These are phyloP conservation scores for Rhabdornis inornatus DNA, from an alignment of 2,113 vertebrate genomes.

Conservation along the genomic window DNA sequence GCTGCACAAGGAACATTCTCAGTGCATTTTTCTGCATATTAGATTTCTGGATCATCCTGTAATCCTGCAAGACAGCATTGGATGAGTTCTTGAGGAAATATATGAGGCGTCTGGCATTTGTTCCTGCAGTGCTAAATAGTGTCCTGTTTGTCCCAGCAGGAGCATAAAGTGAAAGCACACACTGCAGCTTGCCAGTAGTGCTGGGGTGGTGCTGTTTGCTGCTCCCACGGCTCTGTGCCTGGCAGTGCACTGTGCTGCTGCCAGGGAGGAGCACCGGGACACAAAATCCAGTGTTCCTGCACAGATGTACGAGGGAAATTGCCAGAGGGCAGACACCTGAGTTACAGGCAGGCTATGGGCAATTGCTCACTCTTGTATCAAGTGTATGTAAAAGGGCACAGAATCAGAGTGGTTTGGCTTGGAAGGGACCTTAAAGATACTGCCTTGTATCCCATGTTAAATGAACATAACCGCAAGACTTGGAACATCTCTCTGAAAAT, in stretches of 20 bases:
- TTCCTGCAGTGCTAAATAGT: neutral
- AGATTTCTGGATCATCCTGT: neutral
- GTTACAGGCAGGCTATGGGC: neutral
- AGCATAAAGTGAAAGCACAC: accelerated
- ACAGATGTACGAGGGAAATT: neutral
- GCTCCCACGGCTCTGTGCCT: neutral
- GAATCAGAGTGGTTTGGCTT: neutral
- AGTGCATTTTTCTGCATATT: neutral
- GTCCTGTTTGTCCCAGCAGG: neutral
- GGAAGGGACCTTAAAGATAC: neutral
- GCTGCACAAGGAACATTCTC: neutral
- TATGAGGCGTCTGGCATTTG: neutral
- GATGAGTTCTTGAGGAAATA: neutral
- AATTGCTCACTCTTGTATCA: neutral
- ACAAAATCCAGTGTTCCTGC: neutral
- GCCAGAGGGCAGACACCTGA: neutral
- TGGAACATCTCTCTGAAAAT: neutral
- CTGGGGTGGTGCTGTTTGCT: neutral
- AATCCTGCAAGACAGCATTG: neutral
- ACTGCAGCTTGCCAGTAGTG: neutral
- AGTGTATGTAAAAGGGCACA: neutral
- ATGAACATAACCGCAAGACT: neutral
- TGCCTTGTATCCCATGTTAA: neutral
- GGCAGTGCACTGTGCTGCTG: neutral
- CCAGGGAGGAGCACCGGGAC: neutral